A percentile compares a stretch with the other conserved stretches of the same genome.
These are phyloP conservation scores for Prionace glauca DNA, from an alignment of 2,797 vertebrate species.

Conservation along the genomic window DNA sequence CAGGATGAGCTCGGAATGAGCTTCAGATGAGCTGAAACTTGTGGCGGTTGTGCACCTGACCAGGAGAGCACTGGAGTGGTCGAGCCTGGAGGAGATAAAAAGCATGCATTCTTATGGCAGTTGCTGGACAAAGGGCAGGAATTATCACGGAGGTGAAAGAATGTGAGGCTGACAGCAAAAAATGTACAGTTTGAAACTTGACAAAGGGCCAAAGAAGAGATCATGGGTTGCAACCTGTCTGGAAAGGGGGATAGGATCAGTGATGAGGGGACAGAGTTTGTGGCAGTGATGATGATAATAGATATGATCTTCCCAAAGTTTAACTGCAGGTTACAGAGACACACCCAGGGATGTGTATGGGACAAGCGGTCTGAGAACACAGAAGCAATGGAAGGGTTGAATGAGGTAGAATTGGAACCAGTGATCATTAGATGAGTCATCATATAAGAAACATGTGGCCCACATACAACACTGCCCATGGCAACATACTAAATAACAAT, in stretches of 20 bases:
- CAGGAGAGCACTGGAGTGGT: neutral
- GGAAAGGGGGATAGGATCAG: neutral
- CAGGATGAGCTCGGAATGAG: too few species aligned
- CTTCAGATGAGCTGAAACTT: neutral
- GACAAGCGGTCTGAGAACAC: neutral
- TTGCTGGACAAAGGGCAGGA: neutral
- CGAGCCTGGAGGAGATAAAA: neutral
- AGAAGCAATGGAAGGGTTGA: neutral
- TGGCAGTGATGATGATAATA: neutral
- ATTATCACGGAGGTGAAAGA: neutral
- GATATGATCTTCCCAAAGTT: neutral
- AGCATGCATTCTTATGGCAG: neutral
- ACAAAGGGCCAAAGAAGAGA: neutral
- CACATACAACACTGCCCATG: neutral
- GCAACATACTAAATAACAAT: neutral
- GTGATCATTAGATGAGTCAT: neutral
- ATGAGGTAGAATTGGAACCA: neutral
- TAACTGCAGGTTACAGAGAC: neutral
- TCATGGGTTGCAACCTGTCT: too few species aligned
- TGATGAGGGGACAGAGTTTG: neutral
- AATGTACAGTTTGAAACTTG: neutral
- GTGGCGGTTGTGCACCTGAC: neutral
- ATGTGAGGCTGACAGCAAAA: neutral
- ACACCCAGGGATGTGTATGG: neutral
- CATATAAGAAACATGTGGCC: neutral